Percentiles rank a stretch among this genome's conserved stretches.
Conservation (phyloP, 2,113 vertebrate genomes). For the Jacana jacana region DNA sequence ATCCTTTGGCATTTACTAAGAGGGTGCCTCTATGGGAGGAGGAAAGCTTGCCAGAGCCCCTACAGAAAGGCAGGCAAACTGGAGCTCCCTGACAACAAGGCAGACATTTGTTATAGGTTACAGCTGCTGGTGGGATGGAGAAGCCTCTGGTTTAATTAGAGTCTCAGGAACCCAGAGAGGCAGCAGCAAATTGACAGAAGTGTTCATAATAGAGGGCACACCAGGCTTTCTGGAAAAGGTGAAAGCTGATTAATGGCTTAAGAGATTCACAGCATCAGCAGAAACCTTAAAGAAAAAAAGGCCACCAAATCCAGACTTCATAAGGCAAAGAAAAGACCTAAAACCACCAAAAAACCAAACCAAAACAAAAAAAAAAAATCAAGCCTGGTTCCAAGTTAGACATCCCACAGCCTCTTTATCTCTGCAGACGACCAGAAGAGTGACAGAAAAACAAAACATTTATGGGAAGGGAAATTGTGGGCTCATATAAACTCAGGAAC, state of each 20-base stretch:
- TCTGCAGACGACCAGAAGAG: background rate
- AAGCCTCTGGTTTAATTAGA: conserved; percentile 1
- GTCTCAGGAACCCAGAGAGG: background rate
- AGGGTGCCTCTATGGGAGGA: conserved; percentile 50
- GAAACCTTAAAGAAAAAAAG: background rate
- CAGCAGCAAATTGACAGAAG: background rate
- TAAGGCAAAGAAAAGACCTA: background rate
- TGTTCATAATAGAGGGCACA: background rate
- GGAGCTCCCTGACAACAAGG: conserved; percentile 35
- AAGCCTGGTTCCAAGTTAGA: background rate
- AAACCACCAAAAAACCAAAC: no score
- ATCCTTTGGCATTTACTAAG: conserved; percentile 74
- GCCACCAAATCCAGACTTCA: background rate
- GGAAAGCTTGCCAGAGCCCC: conserved; percentile 57
- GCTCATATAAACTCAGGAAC: background rate
- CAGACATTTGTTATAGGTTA: conserved; percentile 26
- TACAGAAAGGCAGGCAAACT: conserved; percentile 36
- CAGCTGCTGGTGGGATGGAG: background rate
- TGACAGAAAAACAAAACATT: background rate
- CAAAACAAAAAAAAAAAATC: background rate
- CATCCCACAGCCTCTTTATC: background rate
- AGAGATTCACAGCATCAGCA: background rate
- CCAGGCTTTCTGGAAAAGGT: background rate
- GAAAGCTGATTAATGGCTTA: conserved; percentile 17
- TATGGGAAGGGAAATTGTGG: background rate